Percentiles rank a stretch among this genome's conserved stretches.
phyloP scores from a whole-genome alignment of 2,888 invertebrate genomes.

The Argynnis bischoffii region DNA sequence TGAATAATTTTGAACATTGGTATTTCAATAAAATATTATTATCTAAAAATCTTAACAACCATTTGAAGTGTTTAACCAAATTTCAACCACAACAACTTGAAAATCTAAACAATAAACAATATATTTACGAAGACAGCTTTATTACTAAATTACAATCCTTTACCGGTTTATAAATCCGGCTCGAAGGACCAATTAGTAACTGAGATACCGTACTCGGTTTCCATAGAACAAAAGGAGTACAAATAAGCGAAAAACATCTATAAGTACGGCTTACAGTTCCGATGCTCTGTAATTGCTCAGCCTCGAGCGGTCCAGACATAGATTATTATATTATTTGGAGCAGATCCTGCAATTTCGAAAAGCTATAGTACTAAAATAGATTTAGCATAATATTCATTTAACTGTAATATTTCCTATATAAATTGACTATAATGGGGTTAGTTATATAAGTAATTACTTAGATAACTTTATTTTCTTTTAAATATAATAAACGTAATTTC shows the following conservation, averaged over 20 bases:
- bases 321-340: constrained; percentile 26
- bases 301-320: constrained; percentile 55
- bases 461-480: too few species aligned
- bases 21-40: neutral
- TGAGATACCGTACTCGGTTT: constrained; percentile 64
- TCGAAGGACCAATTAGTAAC: constrained; percentile 72
- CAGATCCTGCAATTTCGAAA: neutral
- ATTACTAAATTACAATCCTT: constrained; percentile 49
- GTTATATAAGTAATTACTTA: too few species aligned
- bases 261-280: constrained; percentile 68
- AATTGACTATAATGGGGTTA: too few species aligned
- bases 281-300: constrained; percentile 68
- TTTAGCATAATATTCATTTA: too few species aligned
- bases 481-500: too few species aligned
- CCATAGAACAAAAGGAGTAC: constrained; percentile 56
- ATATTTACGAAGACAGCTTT: constrained; percentile 32
- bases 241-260: constrained; percentile 73
- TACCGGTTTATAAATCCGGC: constrained; percentile 52
- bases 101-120: constrained; percentile 30
- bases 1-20: neutral
- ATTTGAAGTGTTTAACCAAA: constrained; percentile 14
- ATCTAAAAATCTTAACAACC: constrained; percentile 3
- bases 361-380: neutral
- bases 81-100: constrained; percentile 18
- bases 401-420: too few species aligned